These are phyloP conservation scores for Octodon degus DNA, from an alignment of 2,113 vertebrate species.

Conservation along the genomic window DNA sequence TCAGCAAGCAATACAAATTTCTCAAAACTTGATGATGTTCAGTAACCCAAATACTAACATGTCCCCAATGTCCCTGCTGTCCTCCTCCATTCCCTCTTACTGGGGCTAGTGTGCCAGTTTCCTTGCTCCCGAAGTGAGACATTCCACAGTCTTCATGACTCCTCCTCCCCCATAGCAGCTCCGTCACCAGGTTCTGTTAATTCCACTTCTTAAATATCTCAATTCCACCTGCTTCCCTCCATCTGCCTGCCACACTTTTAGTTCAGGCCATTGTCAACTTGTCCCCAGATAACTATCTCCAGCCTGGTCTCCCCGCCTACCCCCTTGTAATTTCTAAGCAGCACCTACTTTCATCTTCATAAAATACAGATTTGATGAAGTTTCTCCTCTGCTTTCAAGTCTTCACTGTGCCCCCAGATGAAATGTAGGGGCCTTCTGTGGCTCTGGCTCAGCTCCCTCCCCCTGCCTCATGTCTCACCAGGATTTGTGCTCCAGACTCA, in stretches of 20 bases:
- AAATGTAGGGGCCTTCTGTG: not conserved
- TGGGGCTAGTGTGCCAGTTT: not conserved
- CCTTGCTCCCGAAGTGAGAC: not conserved
- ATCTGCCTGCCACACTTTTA: not conserved
- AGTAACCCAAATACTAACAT: not conserved
- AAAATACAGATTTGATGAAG: not conserved
- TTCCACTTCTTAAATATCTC: not conserved
- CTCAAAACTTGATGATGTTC: not conserved
- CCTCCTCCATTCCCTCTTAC: accelerated
- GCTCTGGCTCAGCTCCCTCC: too few relatives aligned
- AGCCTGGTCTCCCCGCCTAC: not conserved
- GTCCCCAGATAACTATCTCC: not conserved
- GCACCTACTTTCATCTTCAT: not conserved
- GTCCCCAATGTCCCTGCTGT: not conserved
- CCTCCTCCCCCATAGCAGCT: not conserved
- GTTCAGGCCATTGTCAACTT: not conserved
- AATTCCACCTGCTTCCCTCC: not conserved
- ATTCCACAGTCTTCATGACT: not conserved
- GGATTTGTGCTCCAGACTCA: too few relatives aligned
- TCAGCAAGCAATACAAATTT: not conserved
- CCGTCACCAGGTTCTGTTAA: not conserved
- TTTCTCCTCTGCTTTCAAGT: not conserved
- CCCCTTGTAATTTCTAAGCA: not conserved
- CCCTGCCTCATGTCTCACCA: not conserved
- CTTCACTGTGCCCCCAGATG: not conserved